Base-by-base conservation (phyloP, 2,113 vertebrate species). In the Oryzias woworae region DNA sequence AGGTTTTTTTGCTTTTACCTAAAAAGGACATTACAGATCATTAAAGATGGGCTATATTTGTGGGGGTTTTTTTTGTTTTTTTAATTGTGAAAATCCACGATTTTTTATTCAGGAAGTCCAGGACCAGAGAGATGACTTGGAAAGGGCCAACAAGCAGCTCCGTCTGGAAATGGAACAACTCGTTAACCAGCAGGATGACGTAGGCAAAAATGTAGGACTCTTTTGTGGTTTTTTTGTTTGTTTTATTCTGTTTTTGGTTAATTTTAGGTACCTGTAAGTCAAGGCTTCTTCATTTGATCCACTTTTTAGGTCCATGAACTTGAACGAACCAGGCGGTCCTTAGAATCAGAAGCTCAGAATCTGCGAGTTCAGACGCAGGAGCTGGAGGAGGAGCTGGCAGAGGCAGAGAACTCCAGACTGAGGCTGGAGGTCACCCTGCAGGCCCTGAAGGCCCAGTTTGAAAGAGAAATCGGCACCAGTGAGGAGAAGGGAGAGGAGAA, bases 131-230 rank as follows among this genome's bases (percentile, higher is more conserved):
- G 93, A 94, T 28, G 95, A 96, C 83, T 83, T 96, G 4, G 95
- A 96, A 75, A 91, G 94, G 57, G 70, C 89, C 81, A 95, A 95
- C 87, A 95, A 95, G 65, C 92, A 92, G 41, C 91, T 96, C 13
- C 90, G 95, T 17, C 62, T 90, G 0, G 95, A 96, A 76, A 91
- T 96, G 94, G 94, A 96, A 43, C 92, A 94, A 7, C 90, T 96
- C 3, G 92, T 96, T 24, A 95, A 95, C 74, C 94, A 93, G 78
- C 94, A 96, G 81, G 95, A 96, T 0, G 95, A 96, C 1, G 95
- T 96, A 1, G 95, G 95, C 80, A 96, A 96, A 84, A 96, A 90
- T 0, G 95, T 96, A 89, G 85, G 92, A 23, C 12, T 65, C 43
- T 14, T 50, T 55, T 20, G 20, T 22, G 0, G 14, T 62, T 7